Conservation (phyloP, 2,797 vertebrate genomes). For the Uromys caudimaculatus region DNA sequence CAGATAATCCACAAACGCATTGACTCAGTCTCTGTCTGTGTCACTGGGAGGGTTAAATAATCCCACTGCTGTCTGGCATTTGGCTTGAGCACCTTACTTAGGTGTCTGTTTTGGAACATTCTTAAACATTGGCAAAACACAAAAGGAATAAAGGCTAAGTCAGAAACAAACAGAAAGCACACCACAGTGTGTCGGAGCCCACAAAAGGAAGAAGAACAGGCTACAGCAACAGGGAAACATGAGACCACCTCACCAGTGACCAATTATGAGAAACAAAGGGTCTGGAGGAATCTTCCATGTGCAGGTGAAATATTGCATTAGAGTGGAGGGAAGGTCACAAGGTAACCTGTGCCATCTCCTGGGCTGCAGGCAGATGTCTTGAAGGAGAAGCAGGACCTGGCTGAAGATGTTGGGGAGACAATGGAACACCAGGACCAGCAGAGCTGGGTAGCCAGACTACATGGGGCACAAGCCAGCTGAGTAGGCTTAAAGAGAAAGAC, state of each 20-base stretch:
- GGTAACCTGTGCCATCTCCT: background rate
- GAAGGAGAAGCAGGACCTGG: background rate
- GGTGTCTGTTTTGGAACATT: background rate
- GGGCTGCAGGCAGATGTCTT: background rate
- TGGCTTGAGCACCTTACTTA: background rate
- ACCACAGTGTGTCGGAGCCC: background rate
- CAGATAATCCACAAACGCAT: background rate
- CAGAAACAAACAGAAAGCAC: background rate
- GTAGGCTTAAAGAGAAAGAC: background rate
- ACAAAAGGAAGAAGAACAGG: background rate
- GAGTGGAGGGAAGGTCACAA: background rate
- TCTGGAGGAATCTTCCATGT: background rate
- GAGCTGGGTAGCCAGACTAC: background rate
- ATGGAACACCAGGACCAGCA: background rate
- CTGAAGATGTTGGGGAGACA: background rate
- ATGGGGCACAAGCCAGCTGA: background rate
- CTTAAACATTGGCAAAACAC: no score
- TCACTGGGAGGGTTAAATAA: background rate
- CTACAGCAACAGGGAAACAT: background rate
- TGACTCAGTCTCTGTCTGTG: background rate
- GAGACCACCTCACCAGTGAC: background rate
- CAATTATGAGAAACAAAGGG: background rate
- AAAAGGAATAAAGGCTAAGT: background rate
- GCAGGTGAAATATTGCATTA: background rate
- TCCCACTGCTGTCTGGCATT: accelerated